Conservation (phyloP, 2,888 invertebrate genomes). For the Chalcis sispes region DNA sequence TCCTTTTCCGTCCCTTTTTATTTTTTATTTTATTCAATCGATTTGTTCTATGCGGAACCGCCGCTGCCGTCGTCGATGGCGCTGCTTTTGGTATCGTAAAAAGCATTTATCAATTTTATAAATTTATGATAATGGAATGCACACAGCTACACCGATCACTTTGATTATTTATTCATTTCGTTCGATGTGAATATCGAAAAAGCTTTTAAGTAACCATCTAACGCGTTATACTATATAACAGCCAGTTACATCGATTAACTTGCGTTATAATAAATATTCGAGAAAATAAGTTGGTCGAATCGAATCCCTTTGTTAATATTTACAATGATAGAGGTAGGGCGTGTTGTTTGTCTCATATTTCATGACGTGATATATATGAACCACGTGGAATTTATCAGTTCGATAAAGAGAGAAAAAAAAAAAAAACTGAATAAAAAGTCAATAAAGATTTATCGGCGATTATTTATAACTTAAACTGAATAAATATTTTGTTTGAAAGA, state of each 20-base stretch:
- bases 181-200: not conserved
- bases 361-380: too few species aligned
- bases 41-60: conserved; percentile 8
- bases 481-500: too few species aligned
- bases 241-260: conserved; percentile 15
- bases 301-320: not conserved
- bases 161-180: conserved; percentile 18
- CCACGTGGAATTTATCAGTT: too few species aligned
- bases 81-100: not conserved
- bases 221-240: conserved; percentile 2
- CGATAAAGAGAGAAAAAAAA: too few species aligned
- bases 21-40: not conserved
- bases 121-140: conserved; percentile 23
- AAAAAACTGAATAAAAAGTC: too few species aligned
- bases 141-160: conserved; percentile 3
- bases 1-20: not conserved
- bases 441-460: too few species aligned
- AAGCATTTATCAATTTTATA: conserved; percentile 5
- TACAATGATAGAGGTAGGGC: too few species aligned
- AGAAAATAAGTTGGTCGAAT: not conserved
- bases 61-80: too few species aligned
- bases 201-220: conserved; percentile 8
- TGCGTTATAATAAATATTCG: not conserved
- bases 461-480: too few species aligned
- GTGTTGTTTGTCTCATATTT: too few species aligned